Evolutionary conservation across 92 coral and sea anemone species (phyloP), one percentile per base, ranked within the genome.

Genomic region (Porites divaricata): DNA sequence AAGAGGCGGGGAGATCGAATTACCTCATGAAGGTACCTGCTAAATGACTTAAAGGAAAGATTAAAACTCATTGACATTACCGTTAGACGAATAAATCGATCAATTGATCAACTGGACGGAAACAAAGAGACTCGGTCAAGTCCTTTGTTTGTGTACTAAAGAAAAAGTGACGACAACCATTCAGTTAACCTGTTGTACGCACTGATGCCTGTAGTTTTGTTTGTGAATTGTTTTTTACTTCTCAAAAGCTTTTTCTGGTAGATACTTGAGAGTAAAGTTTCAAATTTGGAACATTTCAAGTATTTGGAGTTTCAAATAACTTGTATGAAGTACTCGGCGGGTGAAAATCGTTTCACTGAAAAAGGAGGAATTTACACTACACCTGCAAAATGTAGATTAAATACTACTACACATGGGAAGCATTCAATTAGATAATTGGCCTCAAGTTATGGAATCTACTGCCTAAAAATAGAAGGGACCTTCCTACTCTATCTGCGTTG

Each of bases 11-110:
- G 1, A 24, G 1, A 24, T 28, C 22, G 24, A 10, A 75, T 75
- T 75, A 75, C 67, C 67, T 75, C 79, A 75, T 57, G 21, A 56
- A 75, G 35, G 25, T 8, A 75, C 79, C 79, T 16, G 79, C 41
- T 26, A 26, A 54, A 58, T 17, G 67, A 26, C 79, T 75, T 75
- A 15, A 75, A 17, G 45, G 58, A 25, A 25, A 19, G 22, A 17
- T 50, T 57, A 23, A 9, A 24, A n/a, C n/a, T 9, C 51, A 67
- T 56, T 25, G 51, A 56, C 16, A 75, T 75, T 24, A 26, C 23
- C 20, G 79, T 75, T 26, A 56, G 19, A 58, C 45, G 48, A 75
- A 57, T 75, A 57, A 9, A 19, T 25, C 45, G 58, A 7, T 63
- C 58, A 41, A 26, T 23, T 56, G 22, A 57, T 35, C 66, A 14